Evolutionary conservation across 2,888 invertebrate species (phyloP), one percentile per base, ranked within the genome.

Genomic region (Thalpophila matura): DNA sequence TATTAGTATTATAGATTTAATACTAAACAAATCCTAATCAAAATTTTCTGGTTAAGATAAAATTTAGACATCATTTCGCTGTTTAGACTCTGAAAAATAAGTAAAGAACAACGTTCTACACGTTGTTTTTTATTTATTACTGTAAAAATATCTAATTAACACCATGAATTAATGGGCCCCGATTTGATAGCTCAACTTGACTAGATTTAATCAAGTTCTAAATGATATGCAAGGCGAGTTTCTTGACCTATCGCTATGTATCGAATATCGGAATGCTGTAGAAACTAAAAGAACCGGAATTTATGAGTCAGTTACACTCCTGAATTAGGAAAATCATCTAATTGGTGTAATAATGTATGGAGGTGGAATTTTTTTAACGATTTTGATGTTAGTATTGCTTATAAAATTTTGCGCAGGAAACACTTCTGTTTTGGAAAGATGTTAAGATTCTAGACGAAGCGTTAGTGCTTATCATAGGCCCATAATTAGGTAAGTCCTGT

Each of bases 221-320:
- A 88, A 88, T 88, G 73, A 86, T 85, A 89, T 89, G 87, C 87
- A 80, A 58, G 82, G 51, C 26, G 77, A 84, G 89, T 87, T 89
- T 86, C 76, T 89, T 89, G 88, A 90, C 88, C 90, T 81, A 73
- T 62, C 58, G 53, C 31, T 54, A 69, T 62, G 66, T 78, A 76
- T 75, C 72, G 51, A 79, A 76, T 78, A 66, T 75, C 74, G 38
- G 42, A 55, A 74, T 69, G 51, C 43, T 46, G 40, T 49, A 63
- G 53, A 66, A 78, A 64, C 51, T 47, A 64, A 74, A 61, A 68
- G 31, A 81, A 80, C 69, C 59, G 68, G 79, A 67, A 71, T 74
- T 31, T 42, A 46, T 79, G 68, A 80, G 53, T 77, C 71, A 80
- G 53, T 53, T 63, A 53, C 35, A 60, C 43, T 37, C 38, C 38